A percentile compares a stretch with the other conserved stretches of the same genome.
These are phyloP conservation scores for Drosophila siamana DNA, from an alignment of 2,888 invertebrate species.

Conservation along the genomic window DNA sequence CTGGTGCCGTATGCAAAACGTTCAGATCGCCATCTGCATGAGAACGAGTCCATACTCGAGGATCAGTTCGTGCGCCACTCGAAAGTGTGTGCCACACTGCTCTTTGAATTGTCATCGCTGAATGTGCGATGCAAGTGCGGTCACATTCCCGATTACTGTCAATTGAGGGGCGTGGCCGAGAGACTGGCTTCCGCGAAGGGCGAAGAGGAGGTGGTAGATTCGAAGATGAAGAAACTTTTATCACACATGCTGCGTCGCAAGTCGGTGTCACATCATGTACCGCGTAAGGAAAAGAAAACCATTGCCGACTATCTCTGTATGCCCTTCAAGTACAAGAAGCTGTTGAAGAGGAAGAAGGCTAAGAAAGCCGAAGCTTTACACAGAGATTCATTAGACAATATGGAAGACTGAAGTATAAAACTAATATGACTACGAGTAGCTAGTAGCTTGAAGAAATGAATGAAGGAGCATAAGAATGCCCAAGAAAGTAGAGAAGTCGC, in stretches of 20 bases:
- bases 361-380: not conserved
- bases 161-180: conserved; percentile 35
- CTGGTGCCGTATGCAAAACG: conserved; percentile 48
- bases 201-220: accelerated
- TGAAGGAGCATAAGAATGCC: too few species aligned
- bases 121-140: conserved; percentile 45
- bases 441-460: too few species aligned
- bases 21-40: conserved; percentile 23
- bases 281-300: not conserved
- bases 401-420: too few species aligned
- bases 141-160: conserved; percentile 41
- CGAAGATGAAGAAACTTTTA: not conserved
- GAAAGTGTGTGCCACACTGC: conserved; percentile 36
- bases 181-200: not conserved
- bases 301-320: conserved; percentile 6
- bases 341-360: not conserved
- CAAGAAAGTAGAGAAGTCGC: too few species aligned
- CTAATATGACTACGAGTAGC: too few species aligned
- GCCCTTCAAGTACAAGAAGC: not conserved
- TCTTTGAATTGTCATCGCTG: conserved; percentile 42
- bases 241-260: not conserved
- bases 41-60: conserved; percentile 47
- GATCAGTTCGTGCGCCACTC: conserved; percentile 13
- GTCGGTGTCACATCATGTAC: not conserved
- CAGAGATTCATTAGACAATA: too few species aligned